phyloP scores from a whole-genome alignment of 2,113 vertebrate species.

The Cinclus cinclus region DNA sequence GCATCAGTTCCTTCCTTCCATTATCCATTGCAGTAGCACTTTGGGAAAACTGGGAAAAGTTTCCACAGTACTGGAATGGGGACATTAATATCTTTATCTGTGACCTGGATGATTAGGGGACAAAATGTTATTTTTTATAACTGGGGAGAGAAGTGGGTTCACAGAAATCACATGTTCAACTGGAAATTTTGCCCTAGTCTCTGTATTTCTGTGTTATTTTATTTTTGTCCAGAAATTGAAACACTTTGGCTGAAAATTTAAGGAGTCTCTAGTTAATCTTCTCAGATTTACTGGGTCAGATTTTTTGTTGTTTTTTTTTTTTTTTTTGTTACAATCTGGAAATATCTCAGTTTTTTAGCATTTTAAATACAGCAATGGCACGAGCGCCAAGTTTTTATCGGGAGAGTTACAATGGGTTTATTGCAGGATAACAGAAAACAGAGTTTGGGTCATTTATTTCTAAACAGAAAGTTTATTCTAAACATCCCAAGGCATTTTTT shows the following conservation, averaged over 20 bases:
- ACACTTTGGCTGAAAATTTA: neutral
- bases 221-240: neutral
- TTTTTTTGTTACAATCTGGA: neutral
- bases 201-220: neutral
- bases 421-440: neutral
- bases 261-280: neutral
- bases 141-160: neutral
- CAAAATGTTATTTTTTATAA: neutral
- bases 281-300: neutral
- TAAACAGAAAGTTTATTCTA: constrained; percentile 9
- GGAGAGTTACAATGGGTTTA: neutral
- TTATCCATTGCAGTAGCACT: neutral
- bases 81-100: neutral
- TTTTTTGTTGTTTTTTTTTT: neutral
- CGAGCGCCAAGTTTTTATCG: neutral
- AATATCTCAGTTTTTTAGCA: neutral
- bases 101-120: neutral
- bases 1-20: neutral
- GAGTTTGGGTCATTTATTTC: neutral
- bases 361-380: neutral
- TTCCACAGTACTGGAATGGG: neutral
- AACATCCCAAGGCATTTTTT: neutral
- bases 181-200: neutral
- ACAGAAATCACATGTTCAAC: neutral
- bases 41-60: neutral